Evolutionary conservation across 35 echinoderm and acorn worm genomes (phyloP), one percentile per base, ranked within the genome.

Genomic region (Strongylocentrotus purpuratus): DNA sequence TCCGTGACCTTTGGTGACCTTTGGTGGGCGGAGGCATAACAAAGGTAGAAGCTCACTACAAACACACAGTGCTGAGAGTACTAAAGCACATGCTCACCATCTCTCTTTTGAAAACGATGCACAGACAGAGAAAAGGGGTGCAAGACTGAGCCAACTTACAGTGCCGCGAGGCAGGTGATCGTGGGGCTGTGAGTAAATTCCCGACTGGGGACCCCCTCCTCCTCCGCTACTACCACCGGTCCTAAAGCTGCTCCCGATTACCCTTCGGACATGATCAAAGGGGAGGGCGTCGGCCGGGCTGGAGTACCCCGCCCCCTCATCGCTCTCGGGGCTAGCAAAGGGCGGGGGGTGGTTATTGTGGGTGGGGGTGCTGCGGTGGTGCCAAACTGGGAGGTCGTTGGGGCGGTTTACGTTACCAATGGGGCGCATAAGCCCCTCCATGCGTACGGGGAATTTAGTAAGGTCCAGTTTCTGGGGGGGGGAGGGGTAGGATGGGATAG

Each of bases 381-480:
- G 94, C 14, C 94, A 93, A 0, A 94, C 94, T 31, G 94, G 93
- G 15, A 85, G 59, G 18, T 94, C 78, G 94, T 94, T 71, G 94
- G 94, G 60, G 78, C 78, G 94, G 59, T 94, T 71, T 18, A 94
- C 47, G 18, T 45, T 85, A 11, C 32, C 60, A 61, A 45, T 94
- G 94, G 94, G 59, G 65, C 60, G 78, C 15, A 86, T 94, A 2
- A 94, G 33, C 47, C 47, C 78, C 59, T 85, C 94, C 31, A 58
- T 94, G 9, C 78, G 94, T 17, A 94, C 60, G 11, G 94, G 88
- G 45, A 92, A 95, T 88, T 96, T 96, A 47, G 86, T 45, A 52
- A 60, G 88, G 78, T 96, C 96, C 17, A 96, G 48, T 95, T 93
- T 96, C 96, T 96, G 70, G 32, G n/a, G 60, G 20, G 10, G 85